phyloP scores from a whole-genome alignment of 2,113 vertebrate genomes.

The Anolis carolinensis region DNA sequence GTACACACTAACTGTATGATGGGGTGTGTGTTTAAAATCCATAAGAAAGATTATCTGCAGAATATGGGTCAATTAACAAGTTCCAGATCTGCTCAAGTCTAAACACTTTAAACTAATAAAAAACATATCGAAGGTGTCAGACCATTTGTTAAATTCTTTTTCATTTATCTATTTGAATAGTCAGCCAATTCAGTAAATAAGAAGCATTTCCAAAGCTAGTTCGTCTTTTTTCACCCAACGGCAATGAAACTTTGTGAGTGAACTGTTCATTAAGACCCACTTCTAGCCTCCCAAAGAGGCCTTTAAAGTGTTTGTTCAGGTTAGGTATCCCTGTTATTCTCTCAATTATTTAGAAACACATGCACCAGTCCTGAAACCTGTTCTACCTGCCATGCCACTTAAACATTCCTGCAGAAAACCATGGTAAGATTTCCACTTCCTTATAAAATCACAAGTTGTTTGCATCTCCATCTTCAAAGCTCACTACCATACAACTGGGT shows the following conservation, averaged over 20 bases:
- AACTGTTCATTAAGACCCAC: background rate
- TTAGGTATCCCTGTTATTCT: background rate
- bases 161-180: background rate
- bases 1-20: background rate
- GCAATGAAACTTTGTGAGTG: background rate
- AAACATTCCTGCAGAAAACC: constrained; percentile 15
- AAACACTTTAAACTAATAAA: background rate
- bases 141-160: background rate
- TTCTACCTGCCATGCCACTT: constrained; percentile 26
- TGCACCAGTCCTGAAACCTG: background rate
- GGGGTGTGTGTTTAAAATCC: background rate
- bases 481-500: background rate
- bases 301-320: constrained; percentile 13
- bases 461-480: constrained; percentile 47
- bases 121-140: background rate
- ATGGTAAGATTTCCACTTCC: background rate
- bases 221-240: background rate
- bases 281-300: constrained; percentile 1
- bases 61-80: background rate
- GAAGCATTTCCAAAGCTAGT: constrained; percentile 9
- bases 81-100: background rate
- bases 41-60: background rate
- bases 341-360: background rate
- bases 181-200: background rate
- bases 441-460: constrained; percentile 35